These are phyloP conservation scores for Orgyia antiqua DNA, from an alignment of 2,888 invertebrate species.

Conservation along the genomic window DNA sequence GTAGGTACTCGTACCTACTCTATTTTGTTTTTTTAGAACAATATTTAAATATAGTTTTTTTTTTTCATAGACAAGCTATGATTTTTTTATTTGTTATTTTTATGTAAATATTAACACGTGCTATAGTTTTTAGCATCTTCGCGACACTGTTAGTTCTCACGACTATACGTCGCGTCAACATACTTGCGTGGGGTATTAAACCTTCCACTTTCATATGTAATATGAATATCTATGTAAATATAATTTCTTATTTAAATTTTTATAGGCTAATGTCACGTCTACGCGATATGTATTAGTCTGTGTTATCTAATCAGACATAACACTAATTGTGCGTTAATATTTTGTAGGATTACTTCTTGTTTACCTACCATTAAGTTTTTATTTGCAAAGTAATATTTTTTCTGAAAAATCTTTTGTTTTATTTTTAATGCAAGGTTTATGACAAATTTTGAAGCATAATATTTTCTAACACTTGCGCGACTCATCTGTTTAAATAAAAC, in stretches of 20 bases:
- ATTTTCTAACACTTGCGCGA: no score
- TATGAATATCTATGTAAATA: slow-evolving; percentile 22
- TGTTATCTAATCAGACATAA: slow-evolving; percentile 15
- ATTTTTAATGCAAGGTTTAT: no score
- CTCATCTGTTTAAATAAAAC: no score
- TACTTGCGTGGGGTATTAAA: slow-evolving; percentile 41
- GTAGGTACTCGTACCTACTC: no score
- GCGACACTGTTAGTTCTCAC: slow-evolving; percentile 48
- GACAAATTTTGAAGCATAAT: no score
- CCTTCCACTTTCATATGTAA: slow-evolving; percentile 43
- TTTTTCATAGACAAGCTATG: not conserved
- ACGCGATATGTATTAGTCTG: slow-evolving; percentile 5
- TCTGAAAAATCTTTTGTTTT: no score
- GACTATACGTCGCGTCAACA: slow-evolving; percentile 30
- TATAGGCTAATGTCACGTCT: slow-evolving; percentile 25
- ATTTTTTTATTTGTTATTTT: slow-evolving; percentile 2
- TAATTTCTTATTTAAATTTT: slow-evolving; percentile 18
- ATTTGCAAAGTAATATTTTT: no score
- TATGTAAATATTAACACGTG: slow-evolving; percentile 37
- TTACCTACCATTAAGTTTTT: no score
- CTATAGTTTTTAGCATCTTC: slow-evolving; percentile 45
- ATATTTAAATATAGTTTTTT: not conserved
- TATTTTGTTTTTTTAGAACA: not conserved
- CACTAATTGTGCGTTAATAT: no score
- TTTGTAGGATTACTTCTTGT: no score